Evolutionary conservation across 2,797 vertebrate species (phyloP).

Genomic region (Morelia viridis): DNA sequence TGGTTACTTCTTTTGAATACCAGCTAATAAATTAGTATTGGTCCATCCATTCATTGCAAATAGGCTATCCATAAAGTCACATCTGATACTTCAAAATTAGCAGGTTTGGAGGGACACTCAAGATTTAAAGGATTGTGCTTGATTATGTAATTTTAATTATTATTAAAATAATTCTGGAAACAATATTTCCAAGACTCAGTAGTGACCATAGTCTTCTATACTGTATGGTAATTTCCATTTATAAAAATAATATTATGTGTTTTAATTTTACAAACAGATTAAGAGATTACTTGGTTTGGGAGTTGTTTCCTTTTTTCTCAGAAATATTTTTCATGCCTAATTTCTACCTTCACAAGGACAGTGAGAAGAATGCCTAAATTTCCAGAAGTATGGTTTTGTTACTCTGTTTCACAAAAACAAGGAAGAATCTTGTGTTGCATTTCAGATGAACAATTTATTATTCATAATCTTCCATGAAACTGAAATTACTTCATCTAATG

Average conservation of each 20-base stretch:
- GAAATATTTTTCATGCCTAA: background rate
- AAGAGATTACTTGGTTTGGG: background rate
- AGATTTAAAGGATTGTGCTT: no score
- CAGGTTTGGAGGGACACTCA: no score
- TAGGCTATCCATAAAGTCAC: background rate
- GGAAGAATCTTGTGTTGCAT: background rate
- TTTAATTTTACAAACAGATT: background rate
- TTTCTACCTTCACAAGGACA: no score
- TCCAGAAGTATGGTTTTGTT: background rate
- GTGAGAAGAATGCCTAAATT: background rate
- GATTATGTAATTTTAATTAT: no score
- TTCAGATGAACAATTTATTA: background rate
- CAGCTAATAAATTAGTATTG: background rate
- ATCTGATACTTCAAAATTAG: no score
- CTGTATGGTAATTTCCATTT: no score
- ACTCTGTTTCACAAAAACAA: background rate
- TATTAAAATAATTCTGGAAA: no score
- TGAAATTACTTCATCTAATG: background rate
- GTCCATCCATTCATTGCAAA: background rate
- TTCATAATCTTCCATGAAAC: background rate
- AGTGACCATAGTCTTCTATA: no score
- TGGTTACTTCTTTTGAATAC: background rate
- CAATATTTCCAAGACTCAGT: no score
- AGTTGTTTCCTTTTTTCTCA: background rate
- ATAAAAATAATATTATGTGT: background rate